These are phyloP conservation scores for Struthio camelus DNA, from an alignment of 2,113 vertebrate genomes.

Conservation along the genomic window DNA sequence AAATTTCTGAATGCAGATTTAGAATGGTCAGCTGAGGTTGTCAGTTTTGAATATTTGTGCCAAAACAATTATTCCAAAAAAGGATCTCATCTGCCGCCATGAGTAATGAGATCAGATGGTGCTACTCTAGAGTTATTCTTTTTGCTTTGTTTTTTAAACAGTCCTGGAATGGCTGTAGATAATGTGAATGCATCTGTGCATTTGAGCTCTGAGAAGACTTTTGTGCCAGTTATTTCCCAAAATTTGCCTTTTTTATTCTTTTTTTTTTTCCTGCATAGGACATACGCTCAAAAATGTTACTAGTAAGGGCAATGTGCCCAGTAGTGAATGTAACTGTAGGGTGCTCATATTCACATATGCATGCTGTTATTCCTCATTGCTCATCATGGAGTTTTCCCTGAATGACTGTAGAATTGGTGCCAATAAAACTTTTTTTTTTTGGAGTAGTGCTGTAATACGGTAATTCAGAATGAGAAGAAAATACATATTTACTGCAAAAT, in stretches of 20 bases:
- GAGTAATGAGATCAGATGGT: neutral
- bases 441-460: neutral
- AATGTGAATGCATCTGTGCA: neutral
- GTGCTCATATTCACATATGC: neutral
- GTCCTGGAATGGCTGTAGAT: neutral
- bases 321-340: neutral
- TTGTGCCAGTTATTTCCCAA: neutral
- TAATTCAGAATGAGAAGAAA: neutral
- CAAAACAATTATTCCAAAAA: neutral
- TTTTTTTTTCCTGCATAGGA: neutral
- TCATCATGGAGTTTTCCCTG: neutral
- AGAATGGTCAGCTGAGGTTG: neutral
- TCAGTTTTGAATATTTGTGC: neutral
- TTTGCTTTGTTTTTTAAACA: constrained; percentile 7
- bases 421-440: neutral
- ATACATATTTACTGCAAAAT: rapidly evolving
- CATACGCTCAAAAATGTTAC: neutral
- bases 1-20: neutral
- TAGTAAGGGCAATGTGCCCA: constrained; percentile 14
- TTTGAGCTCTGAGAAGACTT: constrained; percentile 2
- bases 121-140: neutral
- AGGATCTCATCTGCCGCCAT: neutral
- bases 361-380: neutral
- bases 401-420: neutral
- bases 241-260: neutral